phyloP scores from a whole-genome alignment of 2,888 invertebrate genomes.

The Vanessa cardui region DNA sequence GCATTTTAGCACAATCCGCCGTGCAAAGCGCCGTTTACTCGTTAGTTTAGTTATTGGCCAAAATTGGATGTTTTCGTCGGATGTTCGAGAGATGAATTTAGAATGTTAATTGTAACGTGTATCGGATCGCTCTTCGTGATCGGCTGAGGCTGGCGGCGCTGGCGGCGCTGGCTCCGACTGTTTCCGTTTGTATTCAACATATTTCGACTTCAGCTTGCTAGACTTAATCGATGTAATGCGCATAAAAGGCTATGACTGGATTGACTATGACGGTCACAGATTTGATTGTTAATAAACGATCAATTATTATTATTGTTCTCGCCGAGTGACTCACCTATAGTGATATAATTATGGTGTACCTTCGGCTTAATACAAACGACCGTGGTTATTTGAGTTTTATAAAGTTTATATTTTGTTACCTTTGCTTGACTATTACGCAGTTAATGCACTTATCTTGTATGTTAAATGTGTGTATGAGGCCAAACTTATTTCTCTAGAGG shows the following conservation, averaged over 20 bases:
- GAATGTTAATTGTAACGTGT: constrained; percentile 32
- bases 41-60: constrained; percentile 29
- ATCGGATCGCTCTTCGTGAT: constrained; percentile 17
- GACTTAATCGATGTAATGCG: neutral
- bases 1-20: constrained; percentile 42
- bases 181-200: constrained; percentile 3
- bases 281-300: constrained; percentile 18
- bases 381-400: no score
- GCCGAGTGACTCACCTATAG: neutral
- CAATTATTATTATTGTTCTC: neutral
- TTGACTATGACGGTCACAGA: constrained; percentile 9
- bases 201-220: neutral
- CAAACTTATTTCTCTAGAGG: no score
- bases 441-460: no score
- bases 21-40: constrained; percentile 34
- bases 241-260: constrained; percentile 2
- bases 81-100: constrained; percentile 28
- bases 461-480: no score
- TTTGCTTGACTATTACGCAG: no score
- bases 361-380: neutral
- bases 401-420: no score
- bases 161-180: constrained; percentile 1
- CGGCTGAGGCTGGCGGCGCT: no score
- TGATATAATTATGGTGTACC: neutral
- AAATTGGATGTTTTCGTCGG: constrained; percentile 28